phyloP scores from a whole-genome alignment of 2,888 invertebrate genomes.

The Drepanosiphum platanoidis region DNA sequence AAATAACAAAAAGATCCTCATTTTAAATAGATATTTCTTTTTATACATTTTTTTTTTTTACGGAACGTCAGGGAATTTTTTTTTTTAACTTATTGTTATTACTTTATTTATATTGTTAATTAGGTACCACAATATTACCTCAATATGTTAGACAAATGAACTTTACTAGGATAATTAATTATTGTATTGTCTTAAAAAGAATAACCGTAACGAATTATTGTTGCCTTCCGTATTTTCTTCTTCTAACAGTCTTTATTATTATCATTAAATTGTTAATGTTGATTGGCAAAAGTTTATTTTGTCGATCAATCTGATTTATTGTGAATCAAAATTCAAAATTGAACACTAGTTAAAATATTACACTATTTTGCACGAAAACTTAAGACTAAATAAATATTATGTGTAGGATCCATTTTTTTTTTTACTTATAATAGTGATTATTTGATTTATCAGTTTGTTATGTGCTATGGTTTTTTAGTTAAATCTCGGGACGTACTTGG shows the following conservation, averaged over 20 bases:
- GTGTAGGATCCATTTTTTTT: too few relatives aligned
- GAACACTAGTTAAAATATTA: neutral
- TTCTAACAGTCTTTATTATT: neutral
- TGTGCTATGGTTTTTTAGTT: neutral
- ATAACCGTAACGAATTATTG: conserved; percentile 2
- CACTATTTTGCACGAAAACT: neutral
- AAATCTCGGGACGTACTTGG: too few relatives aligned
- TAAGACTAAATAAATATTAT: too few relatives aligned
- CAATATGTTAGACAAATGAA: neutral
- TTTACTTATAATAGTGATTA: neutral
- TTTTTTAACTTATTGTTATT: neutral
- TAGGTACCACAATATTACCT: neutral
- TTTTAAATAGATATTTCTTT: conserved; percentile 18
- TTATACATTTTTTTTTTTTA: conserved; percentile 2
- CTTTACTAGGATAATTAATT: neutral
- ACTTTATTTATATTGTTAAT: neutral
- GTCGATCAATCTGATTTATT: neutral
- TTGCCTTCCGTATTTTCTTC: neutral
- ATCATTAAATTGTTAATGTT: neutral
- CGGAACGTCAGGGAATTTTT: conserved; percentile 18
- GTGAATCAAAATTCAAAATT: neutral
- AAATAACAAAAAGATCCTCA: conserved; percentile 2
- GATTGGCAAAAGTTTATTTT: neutral
- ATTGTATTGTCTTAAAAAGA: neutral
- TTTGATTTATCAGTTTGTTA: neutral